Evolutionary conservation across 2,113 vertebrate genomes (phyloP).

Genomic region (Rattus norvegicus): DNA sequence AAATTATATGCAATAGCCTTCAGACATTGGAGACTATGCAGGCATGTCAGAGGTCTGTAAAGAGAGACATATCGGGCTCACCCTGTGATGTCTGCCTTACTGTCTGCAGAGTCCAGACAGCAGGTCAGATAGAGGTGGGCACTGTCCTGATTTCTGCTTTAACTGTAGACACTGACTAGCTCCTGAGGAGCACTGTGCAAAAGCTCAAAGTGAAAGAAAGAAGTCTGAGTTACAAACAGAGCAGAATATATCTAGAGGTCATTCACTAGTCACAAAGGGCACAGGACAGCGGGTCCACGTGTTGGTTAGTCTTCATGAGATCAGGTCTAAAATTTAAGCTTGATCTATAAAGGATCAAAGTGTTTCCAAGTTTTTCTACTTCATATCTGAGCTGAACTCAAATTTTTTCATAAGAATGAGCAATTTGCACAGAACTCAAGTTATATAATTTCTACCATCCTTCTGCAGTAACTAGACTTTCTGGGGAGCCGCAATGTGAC

Average conservation of each 20-base stretch:
- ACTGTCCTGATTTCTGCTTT: background rate
- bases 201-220: background rate
- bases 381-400: background rate
- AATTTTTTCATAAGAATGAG: background rate
- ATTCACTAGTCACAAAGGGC: background rate
- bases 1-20: too few relatives aligned
- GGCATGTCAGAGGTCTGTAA: too few relatives aligned
- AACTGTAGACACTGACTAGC: too few relatives aligned
- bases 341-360: background rate
- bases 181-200: background rate
- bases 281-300: background rate
- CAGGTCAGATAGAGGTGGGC: too few relatives aligned
- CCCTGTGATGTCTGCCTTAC: background rate
- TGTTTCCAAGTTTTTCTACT: background rate
- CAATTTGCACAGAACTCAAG: background rate
- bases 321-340: background rate
- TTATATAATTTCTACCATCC: background rate
- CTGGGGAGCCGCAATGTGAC: background rate
- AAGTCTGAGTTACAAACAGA: background rate
- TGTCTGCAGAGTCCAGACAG: background rate
- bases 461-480: background rate
- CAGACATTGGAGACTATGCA: background rate
- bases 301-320: background rate
- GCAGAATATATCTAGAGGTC: background rate
- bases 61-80: background rate